These are phyloP conservation scores for Ciconia nigra DNA, from an alignment of 2,797 vertebrate genomes.

Conservation along the genomic window DNA sequence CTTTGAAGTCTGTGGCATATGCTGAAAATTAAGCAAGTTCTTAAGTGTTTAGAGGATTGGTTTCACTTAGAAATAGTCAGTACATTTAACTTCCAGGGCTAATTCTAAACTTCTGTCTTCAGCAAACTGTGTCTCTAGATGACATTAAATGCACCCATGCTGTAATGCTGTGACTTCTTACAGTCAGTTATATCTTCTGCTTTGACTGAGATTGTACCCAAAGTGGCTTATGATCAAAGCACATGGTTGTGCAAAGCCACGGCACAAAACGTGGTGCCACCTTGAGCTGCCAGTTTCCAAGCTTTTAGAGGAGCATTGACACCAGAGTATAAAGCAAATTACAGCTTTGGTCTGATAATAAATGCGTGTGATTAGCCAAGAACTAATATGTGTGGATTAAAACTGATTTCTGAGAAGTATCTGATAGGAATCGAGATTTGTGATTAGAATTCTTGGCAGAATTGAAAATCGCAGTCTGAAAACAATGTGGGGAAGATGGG, in stretches of 20 bases:
- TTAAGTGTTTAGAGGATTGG: slow-evolving; percentile 48
- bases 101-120: slow-evolving; percentile 59
- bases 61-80: slow-evolving; percentile 56
- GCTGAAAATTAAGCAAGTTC: slow-evolving; percentile 57
- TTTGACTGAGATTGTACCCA: neutral
- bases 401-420: neutral
- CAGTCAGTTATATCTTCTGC: neutral
- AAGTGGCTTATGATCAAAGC: neutral
- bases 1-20: slow-evolving; percentile 62
- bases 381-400: neutral
- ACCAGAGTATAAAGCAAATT: neutral
- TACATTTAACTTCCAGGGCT: neutral
- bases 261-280: neutral
- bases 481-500: neutral
- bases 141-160: neutral
- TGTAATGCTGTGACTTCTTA: neutral
- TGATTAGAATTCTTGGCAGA: neutral
- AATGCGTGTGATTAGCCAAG: neutral
- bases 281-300: neutral
- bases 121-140: neutral
- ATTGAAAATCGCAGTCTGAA: neutral
- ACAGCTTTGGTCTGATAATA: neutral
- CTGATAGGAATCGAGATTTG: neutral
- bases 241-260: neutral
- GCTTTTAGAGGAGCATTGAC: neutral